Conservation (phyloP, 2,113 vertebrate genomes). For the Sceloporus undulatus region DNA sequence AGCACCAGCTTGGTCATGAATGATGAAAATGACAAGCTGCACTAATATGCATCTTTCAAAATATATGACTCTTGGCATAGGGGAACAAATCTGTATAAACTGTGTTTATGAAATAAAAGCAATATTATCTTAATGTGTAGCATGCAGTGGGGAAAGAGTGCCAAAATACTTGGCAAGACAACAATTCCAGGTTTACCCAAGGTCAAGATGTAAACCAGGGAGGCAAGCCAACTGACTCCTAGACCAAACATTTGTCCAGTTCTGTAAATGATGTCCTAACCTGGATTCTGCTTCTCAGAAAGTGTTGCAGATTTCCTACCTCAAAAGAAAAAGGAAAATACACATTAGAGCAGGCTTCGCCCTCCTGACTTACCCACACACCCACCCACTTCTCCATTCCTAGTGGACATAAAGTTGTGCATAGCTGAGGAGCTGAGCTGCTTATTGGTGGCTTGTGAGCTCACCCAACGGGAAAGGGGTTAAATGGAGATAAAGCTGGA, state of each 20-base stretch:
- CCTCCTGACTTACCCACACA: background rate
- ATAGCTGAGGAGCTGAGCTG: constrained; percentile 13
- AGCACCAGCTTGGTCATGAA: background rate
- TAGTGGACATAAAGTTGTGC: constrained; percentile 51
- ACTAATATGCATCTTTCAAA: constrained; percentile 1
- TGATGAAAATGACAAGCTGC: background rate
- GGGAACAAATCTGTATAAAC: background rate
- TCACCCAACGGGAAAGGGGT: constrained; percentile 69
- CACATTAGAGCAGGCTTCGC: fast-evolving
- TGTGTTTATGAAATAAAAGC: background rate
- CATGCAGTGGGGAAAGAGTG: background rate
- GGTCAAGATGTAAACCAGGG: background rate
- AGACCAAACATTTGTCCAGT: background rate
- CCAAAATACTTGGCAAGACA: constrained; percentile 6
- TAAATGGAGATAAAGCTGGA: constrained; percentile 69
- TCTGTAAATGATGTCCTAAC: background rate
- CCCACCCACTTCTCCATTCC: background rate
- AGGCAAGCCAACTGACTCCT: background rate
- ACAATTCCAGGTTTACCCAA: background rate
- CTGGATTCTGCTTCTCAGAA: background rate
- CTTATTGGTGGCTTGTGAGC: constrained; percentile 52
- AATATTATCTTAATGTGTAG: background rate
- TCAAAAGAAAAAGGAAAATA: constrained; percentile 8
- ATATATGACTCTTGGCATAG: background rate
- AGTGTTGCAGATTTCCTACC: fast-evolving